These are phyloP conservation scores for Acanthiza pusilla DNA, from an alignment of 2,797 vertebrate genomes.

Conservation along the genomic window DNA sequence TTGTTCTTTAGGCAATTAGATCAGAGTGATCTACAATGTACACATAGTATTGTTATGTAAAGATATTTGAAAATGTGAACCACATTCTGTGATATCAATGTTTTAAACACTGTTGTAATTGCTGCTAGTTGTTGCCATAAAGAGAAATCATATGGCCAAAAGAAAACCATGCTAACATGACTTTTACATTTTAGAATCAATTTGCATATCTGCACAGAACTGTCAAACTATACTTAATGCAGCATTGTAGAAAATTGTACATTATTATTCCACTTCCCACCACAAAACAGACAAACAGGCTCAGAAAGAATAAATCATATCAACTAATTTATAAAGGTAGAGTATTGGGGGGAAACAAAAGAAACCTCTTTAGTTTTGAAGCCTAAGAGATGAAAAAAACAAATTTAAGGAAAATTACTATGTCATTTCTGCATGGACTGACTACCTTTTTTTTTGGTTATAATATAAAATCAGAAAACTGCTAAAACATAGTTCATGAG, in stretches of 20 bases:
- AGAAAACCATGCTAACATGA: background rate
- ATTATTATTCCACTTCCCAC: rapidly evolving
- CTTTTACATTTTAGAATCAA: background rate
- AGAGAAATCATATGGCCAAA: background rate
- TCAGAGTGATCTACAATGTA: background rate
- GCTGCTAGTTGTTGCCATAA: background rate
- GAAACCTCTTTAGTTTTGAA: background rate
- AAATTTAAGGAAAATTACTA: background rate
- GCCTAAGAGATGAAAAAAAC: background rate
- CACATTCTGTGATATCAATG: background rate
- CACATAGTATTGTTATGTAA: rapidly evolving
- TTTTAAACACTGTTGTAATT: background rate
- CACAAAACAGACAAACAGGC: background rate
- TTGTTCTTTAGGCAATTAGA: background rate
- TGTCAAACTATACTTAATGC: background rate
- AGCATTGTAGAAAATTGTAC: background rate
- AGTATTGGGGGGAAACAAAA: rapidly evolving
- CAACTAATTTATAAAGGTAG: background rate
- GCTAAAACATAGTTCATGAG: background rate
- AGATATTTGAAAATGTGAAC: background rate
- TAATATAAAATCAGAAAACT: background rate
- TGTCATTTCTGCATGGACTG: background rate
- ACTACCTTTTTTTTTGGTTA: background rate
- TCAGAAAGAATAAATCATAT: background rate
- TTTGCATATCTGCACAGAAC: background rate